These are phyloP conservation scores for Hydrolagus colliei DNA, from an alignment of 2,797 vertebrate genomes.

Conservation along the genomic window DNA sequence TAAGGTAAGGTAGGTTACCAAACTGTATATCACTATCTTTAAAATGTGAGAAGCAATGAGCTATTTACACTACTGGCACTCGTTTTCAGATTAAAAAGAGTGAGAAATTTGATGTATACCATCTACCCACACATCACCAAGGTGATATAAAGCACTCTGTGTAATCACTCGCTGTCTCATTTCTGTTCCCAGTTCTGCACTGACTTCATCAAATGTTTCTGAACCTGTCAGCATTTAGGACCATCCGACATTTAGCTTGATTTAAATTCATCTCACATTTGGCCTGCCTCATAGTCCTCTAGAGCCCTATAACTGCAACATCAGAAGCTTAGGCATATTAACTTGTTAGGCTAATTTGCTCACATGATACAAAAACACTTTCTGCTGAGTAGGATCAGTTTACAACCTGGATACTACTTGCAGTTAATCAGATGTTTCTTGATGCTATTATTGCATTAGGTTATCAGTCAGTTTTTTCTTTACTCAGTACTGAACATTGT, in stretches of 20 bases:
- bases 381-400: background rate
- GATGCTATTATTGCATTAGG: background rate
- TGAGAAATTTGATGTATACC: background rate
- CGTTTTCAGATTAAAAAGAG: background rate
- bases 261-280: slow-evolving; percentile 49
- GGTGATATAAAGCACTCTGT: background rate
- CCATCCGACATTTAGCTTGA: slow-evolving; percentile 28
- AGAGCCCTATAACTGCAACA: slow-evolving; percentile 33
- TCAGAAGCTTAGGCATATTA: slow-evolving; percentile 25
- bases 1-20: background rate
- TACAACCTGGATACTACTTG: background rate
- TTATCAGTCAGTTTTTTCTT: background rate
- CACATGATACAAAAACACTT: background rate
- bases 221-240: slow-evolving; percentile 9
- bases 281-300: slow-evolving; percentile 42
- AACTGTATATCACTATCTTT: background rate
- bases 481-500: background rate
- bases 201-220: slow-evolving; percentile 16
- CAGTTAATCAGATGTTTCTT: background rate
- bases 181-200: background rate
- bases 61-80: background rate
- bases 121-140: background rate
- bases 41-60: background rate
- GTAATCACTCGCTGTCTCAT: background rate
- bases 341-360: slow-evolving; percentile 28